These are phyloP conservation scores for Rhinichthys klamathensis DNA, from an alignment of 2,113 vertebrate genomes.

Conservation along the genomic window DNA sequence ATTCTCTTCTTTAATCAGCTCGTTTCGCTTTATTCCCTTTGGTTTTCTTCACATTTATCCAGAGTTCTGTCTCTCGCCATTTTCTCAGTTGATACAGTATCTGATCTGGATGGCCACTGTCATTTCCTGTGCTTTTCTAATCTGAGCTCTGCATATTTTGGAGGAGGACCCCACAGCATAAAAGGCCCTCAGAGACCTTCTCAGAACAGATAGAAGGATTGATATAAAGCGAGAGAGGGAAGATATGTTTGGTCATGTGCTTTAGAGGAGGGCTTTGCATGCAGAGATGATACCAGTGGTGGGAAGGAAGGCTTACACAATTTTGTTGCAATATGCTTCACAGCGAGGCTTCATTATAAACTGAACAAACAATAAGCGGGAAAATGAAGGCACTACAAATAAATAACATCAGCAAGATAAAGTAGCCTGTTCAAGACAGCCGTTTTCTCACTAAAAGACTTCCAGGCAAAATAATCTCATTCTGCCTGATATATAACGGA, in stretches of 20 bases:
- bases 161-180: conserved; percentile 51
- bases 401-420: neutral
- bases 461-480: neutral
- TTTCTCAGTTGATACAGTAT: conserved; percentile 41
- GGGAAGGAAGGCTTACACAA: conserved; percentile 29
- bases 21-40: neutral
- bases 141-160: conserved; percentile 51
- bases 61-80: conserved; percentile 15
- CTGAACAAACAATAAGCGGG: neutral
- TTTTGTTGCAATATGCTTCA: conserved; percentile 13
- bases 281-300: conserved; percentile 5
- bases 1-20: neutral
- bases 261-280: conserved; percentile 31
- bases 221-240: neutral
- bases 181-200: conserved; percentile 50
- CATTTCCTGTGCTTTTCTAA: conserved; percentile 59
- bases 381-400: neutral
- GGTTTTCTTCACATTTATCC: conserved; percentile 1
- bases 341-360: neutral
- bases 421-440: neutral
- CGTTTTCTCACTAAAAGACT: neutral
- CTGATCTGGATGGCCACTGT: conserved; percentile 49
- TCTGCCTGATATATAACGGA: neutral
- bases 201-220: conserved; percentile 15
- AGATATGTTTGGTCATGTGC: conserved; percentile 35